Conservation (phyloP, 2,797 vertebrate species). For the Morelia viridis region DNA sequence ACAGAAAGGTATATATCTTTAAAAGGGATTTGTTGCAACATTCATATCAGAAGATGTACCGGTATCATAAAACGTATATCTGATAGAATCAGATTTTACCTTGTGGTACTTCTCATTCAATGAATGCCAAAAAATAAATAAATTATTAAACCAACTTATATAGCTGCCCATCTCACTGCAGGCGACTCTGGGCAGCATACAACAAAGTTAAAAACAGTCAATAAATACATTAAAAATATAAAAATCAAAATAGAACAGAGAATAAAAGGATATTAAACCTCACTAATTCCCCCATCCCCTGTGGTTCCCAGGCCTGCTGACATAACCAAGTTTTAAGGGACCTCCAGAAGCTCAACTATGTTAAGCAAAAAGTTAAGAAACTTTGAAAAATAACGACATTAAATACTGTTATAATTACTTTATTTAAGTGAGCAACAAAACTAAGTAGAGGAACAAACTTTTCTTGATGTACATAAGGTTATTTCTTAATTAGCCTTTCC, state of each 20-base stretch:
- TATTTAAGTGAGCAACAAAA: conserved; percentile 50
- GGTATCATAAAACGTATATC: background rate
- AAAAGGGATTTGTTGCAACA: background rate
- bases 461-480: rapidly evolving
- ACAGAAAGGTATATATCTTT: background rate
- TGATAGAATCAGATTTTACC: background rate
- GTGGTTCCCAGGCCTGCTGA: no score
- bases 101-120: conserved; percentile 47
- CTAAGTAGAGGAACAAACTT: conserved; percentile 54
- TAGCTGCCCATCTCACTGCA: no score
- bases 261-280: no score
- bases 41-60: background rate
- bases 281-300: no score
- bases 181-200: no score
- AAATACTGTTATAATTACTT: background rate
- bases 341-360: background rate
- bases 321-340: no score
- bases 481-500: rapidly evolving
- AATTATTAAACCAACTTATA: background rate
- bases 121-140: conserved; percentile 60
- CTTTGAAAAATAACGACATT: background rate
- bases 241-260: no score
- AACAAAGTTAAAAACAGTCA: no score
- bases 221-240: no score
- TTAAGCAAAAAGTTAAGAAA: background rate